Percentiles rank a stretch among this genome's conserved stretches.
phyloP scores from a whole-genome alignment of 2,113 vertebrate species.

The Calidris pygmaea region DNA sequence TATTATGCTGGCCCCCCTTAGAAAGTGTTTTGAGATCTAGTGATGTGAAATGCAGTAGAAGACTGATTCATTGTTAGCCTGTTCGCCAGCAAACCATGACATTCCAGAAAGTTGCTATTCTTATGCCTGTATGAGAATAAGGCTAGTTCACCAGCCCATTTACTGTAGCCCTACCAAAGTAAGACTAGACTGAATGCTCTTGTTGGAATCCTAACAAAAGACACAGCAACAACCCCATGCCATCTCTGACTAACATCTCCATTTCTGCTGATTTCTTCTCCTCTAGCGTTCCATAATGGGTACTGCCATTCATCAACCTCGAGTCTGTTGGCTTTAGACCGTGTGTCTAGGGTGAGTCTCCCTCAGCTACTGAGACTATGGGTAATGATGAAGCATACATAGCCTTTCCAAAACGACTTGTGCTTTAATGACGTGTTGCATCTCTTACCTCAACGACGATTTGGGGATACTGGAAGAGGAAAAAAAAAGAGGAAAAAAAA shows the following conservation, averaged over 20 bases:
- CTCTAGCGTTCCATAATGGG: neutral
- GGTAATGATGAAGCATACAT: neutral
- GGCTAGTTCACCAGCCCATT: neutral
- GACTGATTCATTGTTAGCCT: neutral
- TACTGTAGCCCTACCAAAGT: neutral
- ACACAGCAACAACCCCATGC: neutral
- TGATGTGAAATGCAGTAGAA: neutral
- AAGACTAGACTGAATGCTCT: neutral
- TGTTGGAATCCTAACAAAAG: neutral
- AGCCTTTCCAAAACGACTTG: neutral
- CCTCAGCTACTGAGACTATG: neutral
- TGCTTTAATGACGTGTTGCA: neutral
- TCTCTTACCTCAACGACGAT: constrained; percentile 61
- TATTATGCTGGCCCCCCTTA: neutral
- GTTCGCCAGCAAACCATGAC: neutral
- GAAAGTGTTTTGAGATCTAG: neutral
- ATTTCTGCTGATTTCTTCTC: neutral
- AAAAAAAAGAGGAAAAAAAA: neutral
- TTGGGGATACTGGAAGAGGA: constrained; percentile 48
- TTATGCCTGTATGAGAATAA: neutral
- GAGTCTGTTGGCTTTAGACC: neutral
- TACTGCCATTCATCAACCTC: neutral
- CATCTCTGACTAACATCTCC: neutral
- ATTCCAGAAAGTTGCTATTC: neutral
- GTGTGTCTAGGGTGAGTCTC: neutral